These are phyloP conservation scores for Tupaia chinensis DNA, from an alignment of 2,113 vertebrate genomes.

Conservation along the genomic window DNA sequence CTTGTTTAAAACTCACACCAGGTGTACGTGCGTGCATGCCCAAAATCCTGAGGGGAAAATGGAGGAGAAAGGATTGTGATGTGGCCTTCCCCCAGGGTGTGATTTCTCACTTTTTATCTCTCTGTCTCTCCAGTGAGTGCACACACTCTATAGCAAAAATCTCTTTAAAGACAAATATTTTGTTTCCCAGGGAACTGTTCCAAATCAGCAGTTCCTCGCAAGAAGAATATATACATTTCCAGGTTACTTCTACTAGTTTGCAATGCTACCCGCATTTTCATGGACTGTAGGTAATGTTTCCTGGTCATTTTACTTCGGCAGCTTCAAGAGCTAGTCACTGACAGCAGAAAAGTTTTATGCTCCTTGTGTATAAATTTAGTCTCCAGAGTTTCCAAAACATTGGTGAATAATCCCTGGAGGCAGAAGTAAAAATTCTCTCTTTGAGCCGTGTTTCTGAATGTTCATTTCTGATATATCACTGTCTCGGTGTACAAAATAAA, in stretches of 20 bases:
- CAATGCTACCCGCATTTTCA: not conserved
- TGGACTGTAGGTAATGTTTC: not conserved
- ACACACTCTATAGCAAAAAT: too few species aligned
- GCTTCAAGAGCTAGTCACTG: conserved; percentile 13
- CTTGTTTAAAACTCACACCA: too few species aligned
- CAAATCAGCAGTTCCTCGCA: not conserved
- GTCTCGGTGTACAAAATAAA: conserved; percentile 3
- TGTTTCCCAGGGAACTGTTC: conserved; percentile 10
- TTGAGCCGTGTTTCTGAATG: conserved; percentile 23
- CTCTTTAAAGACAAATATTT: not conserved
- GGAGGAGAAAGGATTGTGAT: too few species aligned
- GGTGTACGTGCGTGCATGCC: too few species aligned
- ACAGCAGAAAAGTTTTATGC: conserved; percentile 55
- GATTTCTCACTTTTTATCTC: too few species aligned
- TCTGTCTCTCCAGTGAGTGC: too few species aligned
- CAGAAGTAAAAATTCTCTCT: conserved; percentile 64
- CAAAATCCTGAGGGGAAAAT: too few species aligned
- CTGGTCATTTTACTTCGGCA: not conserved
- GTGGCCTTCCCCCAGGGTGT: too few species aligned
- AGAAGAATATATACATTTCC: not conserved
- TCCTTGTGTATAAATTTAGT: conserved; percentile 59
- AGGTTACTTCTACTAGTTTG: not conserved
- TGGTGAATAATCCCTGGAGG: conserved; percentile 50
- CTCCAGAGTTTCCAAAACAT: conserved; percentile 75
- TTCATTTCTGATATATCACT: conserved; percentile 52